Evolutionary conservation across 92 coral and sea anemone species (phyloP).

Genomic region (Diadumene lineata): DNA sequence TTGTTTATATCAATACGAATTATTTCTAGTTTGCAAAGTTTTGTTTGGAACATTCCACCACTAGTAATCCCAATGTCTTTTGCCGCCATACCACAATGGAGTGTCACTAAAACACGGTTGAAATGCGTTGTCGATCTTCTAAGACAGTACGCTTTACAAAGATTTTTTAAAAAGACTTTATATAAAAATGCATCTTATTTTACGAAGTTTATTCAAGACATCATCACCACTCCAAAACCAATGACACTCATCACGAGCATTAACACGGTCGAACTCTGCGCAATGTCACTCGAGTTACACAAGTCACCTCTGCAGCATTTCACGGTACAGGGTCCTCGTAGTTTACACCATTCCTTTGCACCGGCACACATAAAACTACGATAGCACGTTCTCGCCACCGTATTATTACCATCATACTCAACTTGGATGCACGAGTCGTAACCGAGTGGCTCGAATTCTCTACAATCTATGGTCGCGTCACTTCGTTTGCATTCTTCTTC

Average conservation of each 20-base stretch:
- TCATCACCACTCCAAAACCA: not conserved
- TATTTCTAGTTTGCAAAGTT: too few species aligned
- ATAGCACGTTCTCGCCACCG: constrained; percentile 20
- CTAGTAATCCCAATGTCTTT: too few species aligned
- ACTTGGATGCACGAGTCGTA: constrained; percentile 37
- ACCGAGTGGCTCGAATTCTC: constrained; percentile 8
- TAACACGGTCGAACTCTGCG: not conserved
- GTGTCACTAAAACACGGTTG: too few species aligned
- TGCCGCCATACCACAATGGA: too few species aligned
- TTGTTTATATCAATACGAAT: too few species aligned
- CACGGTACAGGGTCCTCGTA: constrained; percentile 19
- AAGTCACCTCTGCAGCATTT: constrained; percentile 5
- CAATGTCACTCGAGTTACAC: constrained; percentile 18
- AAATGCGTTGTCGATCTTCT: too few species aligned
- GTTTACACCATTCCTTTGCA: constrained; percentile 1
- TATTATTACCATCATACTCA: constrained; percentile 21
- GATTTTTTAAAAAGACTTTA: not conserved
- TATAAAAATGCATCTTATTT: not conserved
- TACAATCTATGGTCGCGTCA: constrained; percentile 29
- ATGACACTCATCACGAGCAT: not conserved
- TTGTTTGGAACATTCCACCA: too few species aligned
- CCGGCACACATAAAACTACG: constrained; percentile 15
- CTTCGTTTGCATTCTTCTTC: constrained; percentile 18
- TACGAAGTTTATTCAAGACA: not conserved
- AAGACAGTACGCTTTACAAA: not conserved